A percentile compares a stretch with the other conserved stretches of the same genome.
Evolutionary conservation across 1,140 invertebrate species (phyloP).

Genomic region (Eriosoma lanigerum): DNA sequence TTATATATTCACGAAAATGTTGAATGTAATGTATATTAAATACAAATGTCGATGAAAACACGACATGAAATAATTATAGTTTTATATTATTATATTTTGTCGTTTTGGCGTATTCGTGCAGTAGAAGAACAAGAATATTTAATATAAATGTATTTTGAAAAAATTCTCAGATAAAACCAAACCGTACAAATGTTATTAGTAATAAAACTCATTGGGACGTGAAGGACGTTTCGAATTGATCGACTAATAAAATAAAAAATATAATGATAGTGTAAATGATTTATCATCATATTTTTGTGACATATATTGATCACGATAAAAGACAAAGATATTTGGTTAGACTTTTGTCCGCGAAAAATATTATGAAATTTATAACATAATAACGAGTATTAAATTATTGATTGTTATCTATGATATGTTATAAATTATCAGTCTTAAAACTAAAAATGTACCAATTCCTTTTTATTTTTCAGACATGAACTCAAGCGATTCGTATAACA

Average conservation of each 20-base stretch:
- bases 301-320: background rate
- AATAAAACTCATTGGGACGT: constrained; percentile 30
- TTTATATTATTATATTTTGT: background rate
- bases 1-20: constrained; percentile 5
- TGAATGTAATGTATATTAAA: background rate
- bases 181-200: background rate
- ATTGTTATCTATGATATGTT: too few species aligned
- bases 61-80: background rate
- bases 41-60: background rate
- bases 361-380: too few species aligned
- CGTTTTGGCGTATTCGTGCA: background rate
- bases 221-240: constrained; percentile 38
- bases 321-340: background rate
- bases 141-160: background rate
- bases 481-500: constrained; percentile 67
- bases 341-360: too few species aligned
- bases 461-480: constrained; percentile 65
- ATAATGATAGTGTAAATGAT: background rate
- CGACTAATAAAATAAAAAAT: constrained; percentile 2
- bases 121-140: constrained; percentile 26
- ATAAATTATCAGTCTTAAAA: too few species aligned
- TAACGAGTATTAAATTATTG: too few species aligned
- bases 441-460: too few species aligned
- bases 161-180: background rate
- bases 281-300: background rate